A percentile compares a stretch with the other conserved stretches of the same genome.
Conservation (phyloP, 2,113 vertebrate species). For the Brachyhypopomus gauderio region DNA sequence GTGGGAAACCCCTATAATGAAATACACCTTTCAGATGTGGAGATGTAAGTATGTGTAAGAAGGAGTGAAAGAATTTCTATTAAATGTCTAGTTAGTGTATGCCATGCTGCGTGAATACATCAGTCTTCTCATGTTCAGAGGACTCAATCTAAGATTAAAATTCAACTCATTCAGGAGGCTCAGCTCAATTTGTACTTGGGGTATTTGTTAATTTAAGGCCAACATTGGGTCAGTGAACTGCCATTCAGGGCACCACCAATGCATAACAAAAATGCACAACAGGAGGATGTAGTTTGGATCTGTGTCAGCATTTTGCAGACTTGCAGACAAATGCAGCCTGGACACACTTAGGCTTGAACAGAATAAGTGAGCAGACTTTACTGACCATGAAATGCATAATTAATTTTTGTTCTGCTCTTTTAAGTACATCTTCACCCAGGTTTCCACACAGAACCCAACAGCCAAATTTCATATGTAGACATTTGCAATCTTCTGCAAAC, state of each 20-base stretch:
- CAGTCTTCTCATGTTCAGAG: conserved; percentile 16
- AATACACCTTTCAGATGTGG: too few species aligned
- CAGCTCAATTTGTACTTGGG: conserved; percentile 35
- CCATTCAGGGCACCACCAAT: conserved; percentile 1
- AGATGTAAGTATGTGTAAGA: too few species aligned
- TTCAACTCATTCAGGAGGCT: conserved; percentile 25
- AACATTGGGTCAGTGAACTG: conserved; percentile 47
- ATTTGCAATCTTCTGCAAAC: neutral
- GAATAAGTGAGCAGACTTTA: neutral
- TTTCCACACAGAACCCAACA: neutral
- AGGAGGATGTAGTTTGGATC: conserved; percentile 1
- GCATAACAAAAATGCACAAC: conserved; percentile 32
- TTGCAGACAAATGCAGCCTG: neutral
- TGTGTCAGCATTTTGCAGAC: conserved; percentile 31
- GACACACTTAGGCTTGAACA: neutral
- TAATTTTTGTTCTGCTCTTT: conserved; percentile 6
- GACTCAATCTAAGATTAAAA: conserved; percentile 49
- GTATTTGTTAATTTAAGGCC: conserved; percentile 38
- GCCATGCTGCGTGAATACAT: conserved; percentile 11
- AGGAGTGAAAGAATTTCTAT: too few species aligned
- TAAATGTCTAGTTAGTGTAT: conserved; percentile 14
- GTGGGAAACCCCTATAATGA: too few species aligned
- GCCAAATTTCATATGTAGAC: neutral
- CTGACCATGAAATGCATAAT: neutral
- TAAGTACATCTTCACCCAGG: neutral